phyloP scores from a whole-genome alignment of 2,888 invertebrate species.

The Alviniconcha strummeri region DNA sequence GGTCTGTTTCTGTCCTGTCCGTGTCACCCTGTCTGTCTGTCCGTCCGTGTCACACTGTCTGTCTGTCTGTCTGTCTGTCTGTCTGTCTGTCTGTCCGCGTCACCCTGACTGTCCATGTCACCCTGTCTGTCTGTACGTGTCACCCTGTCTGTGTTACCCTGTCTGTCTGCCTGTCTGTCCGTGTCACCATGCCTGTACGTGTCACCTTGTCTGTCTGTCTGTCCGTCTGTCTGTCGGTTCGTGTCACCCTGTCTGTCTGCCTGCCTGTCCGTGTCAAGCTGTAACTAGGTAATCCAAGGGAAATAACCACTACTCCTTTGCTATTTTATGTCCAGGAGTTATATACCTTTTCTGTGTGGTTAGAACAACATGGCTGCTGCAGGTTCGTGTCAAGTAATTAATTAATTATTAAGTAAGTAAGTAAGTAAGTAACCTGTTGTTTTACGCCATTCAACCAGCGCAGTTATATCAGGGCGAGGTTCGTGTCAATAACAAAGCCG shows the following conservation, averaged over 20 bases:
- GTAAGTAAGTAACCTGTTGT: too few species aligned
- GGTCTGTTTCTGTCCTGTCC: constrained; percentile 14
- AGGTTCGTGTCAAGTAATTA: too few species aligned
- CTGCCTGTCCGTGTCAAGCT: background rate
- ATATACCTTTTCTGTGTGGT: too few species aligned
- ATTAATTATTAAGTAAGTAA: too few species aligned
- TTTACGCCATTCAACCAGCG: too few species aligned
- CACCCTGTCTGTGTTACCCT: background rate
- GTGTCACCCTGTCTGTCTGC: background rate
- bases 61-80: background rate
- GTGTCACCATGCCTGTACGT: background rate
- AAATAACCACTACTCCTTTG: too few species aligned
- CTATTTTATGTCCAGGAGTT: too few species aligned
- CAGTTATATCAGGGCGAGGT: too few species aligned
- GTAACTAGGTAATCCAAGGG: too few species aligned
- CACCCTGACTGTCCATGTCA: background rate
- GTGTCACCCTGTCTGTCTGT: background rate
- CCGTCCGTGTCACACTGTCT: background rate
- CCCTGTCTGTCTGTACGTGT: background rate
- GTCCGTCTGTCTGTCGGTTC: background rate
- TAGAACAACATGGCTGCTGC: too few species aligned
- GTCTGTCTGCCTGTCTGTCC: background rate
- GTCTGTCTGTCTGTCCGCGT: background rate
- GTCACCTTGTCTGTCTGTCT: background rate
- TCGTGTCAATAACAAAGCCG: too few species aligned